Conservation (phyloP, 2,888 invertebrate genomes). For the Agelastica alni region DNA sequence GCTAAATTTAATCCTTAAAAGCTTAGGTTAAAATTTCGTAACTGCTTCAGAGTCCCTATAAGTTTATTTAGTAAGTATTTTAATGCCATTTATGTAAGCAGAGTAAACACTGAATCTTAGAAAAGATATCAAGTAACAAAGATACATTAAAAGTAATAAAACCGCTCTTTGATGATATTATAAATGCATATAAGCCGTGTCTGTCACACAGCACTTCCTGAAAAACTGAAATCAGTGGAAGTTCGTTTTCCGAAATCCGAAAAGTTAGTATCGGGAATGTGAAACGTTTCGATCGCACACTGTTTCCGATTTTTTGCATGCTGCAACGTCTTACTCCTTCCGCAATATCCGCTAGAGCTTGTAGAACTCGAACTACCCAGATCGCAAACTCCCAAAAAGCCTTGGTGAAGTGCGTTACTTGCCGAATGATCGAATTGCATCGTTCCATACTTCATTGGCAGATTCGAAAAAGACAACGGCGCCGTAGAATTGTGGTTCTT, state of each 20-base stretch:
- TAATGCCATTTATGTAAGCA: too few species aligned
- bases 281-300: slow-evolving; percentile 55
- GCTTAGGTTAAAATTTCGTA: too few species aligned
- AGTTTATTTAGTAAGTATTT: too few species aligned
- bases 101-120: background rate
- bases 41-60: too few species aligned
- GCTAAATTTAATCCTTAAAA: too few species aligned
- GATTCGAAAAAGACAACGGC: slow-evolving; percentile 42
- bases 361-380: slow-evolving; percentile 53
- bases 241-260: slow-evolving; percentile 49
- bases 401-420: slow-evolving; percentile 51
- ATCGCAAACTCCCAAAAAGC: slow-evolving; percentile 54
- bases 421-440: slow-evolving; percentile 37
- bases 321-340: slow-evolving; percentile 54
- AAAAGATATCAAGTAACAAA: slow-evolving; percentile 20
- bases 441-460: slow-evolving; percentile 49
- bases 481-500: slow-evolving; percentile 51
- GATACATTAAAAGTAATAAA: slow-evolving; percentile 4
- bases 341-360: slow-evolving; percentile 52
- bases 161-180: background rate
- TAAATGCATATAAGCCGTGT: background rate
- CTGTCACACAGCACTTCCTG: slow-evolving; percentile 54
- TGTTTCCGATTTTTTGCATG: slow-evolving; percentile 49
- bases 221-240: slow-evolving; percentile 49
- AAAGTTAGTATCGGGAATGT: slow-evolving; percentile 50